A percentile compares a stretch with the other conserved stretches of the same genome.
Evolutionary conservation across 2,113 vertebrate genomes (phyloP).

Genomic region (Leptodactylus fuscus): DNA sequence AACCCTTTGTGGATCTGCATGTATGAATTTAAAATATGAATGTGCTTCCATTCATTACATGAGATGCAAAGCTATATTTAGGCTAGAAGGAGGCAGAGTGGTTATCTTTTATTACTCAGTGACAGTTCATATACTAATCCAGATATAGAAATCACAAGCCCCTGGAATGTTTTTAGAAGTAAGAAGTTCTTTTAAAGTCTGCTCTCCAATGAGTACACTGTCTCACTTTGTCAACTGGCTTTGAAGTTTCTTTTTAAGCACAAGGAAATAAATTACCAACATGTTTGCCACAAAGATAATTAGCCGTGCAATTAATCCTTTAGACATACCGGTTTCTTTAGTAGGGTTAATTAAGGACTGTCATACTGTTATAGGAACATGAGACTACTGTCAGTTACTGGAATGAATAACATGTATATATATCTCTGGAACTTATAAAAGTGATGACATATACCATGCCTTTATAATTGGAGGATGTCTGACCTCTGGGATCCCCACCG

Average conservation of each 20-base stretch:
- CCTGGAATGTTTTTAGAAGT: slow-evolving; percentile 6
- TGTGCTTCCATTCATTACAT: background rate
- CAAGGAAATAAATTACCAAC: slow-evolving; percentile 31
- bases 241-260: slow-evolving; percentile 38
- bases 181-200: slow-evolving; percentile 19
- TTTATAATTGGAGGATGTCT: too few relatives aligned
- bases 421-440: too few relatives aligned
- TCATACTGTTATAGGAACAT: slow-evolving; percentile 16
- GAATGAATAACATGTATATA: too few relatives aligned
- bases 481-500: too few relatives aligned
- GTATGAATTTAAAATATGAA: background rate
- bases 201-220: slow-evolving; percentile 20
- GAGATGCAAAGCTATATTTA: background rate
- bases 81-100: background rate
- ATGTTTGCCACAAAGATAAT: slow-evolving; percentile 51
- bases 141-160: slow-evolving; percentile 12
- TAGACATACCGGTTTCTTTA: slow-evolving; percentile 41
- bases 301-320: slow-evolving; percentile 46
- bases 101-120: background rate
- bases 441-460: too few relatives aligned
- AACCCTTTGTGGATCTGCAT: background rate
- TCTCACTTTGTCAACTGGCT: slow-evolving; percentile 29
- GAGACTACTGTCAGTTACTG: too few relatives aligned
- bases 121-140: slow-evolving; percentile 23
- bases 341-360: slow-evolving; percentile 39